phyloP scores from a whole-genome alignment of 2,888 invertebrate genomes.

The Deroplatys truncata region DNA sequence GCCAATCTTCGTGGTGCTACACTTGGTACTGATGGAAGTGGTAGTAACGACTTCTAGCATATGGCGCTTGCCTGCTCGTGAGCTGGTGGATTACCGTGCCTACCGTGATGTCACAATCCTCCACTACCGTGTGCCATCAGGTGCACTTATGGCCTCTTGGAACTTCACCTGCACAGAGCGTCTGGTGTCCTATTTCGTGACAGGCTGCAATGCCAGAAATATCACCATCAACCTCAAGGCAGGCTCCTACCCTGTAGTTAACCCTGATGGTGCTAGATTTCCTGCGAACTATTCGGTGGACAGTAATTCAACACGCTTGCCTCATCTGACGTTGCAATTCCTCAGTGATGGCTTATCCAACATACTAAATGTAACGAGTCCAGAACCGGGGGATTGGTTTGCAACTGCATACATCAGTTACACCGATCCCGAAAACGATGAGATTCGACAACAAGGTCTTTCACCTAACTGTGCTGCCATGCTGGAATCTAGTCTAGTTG shows the following conservation, averaged over 20 bases:
- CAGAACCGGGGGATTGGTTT: constrained; percentile 70
- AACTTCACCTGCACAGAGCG: constrained; percentile 40
- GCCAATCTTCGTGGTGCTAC: not conserved
- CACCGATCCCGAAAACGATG: constrained; percentile 66
- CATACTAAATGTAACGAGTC: constrained; percentile 36
- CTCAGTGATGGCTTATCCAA: constrained; percentile 37
- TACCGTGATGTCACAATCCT: constrained; percentile 57
- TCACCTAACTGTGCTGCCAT: constrained; percentile 24
- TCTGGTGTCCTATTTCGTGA: constrained; percentile 17
- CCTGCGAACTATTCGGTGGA: constrained; percentile 54
- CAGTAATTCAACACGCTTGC: constrained; percentile 31
- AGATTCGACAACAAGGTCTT: constrained; percentile 71
- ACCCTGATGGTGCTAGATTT: constrained; percentile 74
- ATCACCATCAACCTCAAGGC: constrained; percentile 59
- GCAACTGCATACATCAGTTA: constrained; percentile 73
- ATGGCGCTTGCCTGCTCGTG: constrained; percentile 29
- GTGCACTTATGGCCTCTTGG: constrained; percentile 48
- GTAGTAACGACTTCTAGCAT: not conserved
- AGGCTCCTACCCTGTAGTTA: constrained; percentile 77
- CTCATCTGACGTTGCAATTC: constrained; percentile 36
- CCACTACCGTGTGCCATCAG: constrained; percentile 53
- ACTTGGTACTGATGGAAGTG: not conserved
- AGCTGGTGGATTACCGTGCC: constrained; percentile 44
- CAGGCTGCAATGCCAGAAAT: constrained; percentile 35
- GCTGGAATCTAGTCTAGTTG: constrained; percentile 22